Evolutionary conservation across 1,140 invertebrate species (phyloP), one percentile per base, ranked within the genome.

Genomic region (Limonius californicus): DNA sequence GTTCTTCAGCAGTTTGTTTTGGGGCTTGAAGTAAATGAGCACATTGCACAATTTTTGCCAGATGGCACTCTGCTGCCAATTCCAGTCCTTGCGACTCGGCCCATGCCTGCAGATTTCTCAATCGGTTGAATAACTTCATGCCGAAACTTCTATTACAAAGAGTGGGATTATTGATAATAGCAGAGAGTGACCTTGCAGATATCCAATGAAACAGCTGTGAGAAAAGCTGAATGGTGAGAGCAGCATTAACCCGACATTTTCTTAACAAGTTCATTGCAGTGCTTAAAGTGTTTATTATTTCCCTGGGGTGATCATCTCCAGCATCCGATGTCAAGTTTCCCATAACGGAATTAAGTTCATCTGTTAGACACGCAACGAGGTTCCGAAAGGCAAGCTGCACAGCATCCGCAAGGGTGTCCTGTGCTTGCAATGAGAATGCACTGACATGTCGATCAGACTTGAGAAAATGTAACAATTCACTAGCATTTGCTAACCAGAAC

Each of bases 161-260:
- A 53, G 80, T 80, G 9, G 77, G 73, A 62, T 82, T 83, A 12
- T 81, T 81, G 14, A 83, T 80, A 11, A 82, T 74, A 12, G 80
- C 78, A 76, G 99, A 99, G 76, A 99, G 97, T 50, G 95, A 87
- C 77, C 94, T 95, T 66, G 95, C 94, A 76, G 97, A 97, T 71
- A 99, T 91, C 76, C 94, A 96, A 76, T 99, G 95, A 77, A 99
- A 99, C 16, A 99, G 83, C 75, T 99, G 97, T 18, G 94, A 98
- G 79, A 99, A 99, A 16, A 99, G 82, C 77, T 99, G 97, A 70
- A 99, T 99, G 9, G 97, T 99, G 16, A 99, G 82, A 1, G 97
- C 96, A 0, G 97, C 95, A 81, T 99, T 99, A 0, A 99, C 95
- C 2, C 95, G 83, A 76, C 94, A 98, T 43, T 92, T 84, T 9